Conservation (phyloP, 2,888 invertebrate genomes). For the Nephrotoma flavescens region DNA sequence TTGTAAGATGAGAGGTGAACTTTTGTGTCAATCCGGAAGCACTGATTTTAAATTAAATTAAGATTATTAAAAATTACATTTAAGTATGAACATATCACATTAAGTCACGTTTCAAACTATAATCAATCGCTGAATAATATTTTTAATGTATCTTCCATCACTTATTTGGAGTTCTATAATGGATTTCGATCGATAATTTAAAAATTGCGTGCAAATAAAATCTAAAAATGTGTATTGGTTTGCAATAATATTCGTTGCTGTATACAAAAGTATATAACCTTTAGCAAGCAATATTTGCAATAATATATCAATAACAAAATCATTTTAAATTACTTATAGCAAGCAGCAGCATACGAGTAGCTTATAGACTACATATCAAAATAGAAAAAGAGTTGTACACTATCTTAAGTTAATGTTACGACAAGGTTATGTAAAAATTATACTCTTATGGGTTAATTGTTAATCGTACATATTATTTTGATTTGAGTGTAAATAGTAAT, state of each 20-base stretch:
- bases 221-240: neutral
- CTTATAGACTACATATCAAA: neutral
- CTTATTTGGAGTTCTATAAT: neutral
- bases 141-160: neutral
- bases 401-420: neutral
- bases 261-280: neutral
- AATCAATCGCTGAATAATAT: neutral
- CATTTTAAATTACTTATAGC: neutral
- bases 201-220: neutral
- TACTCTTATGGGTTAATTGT: neutral
- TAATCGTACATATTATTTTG: neutral
- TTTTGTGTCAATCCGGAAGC: neutral
- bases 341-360: neutral
- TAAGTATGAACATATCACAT: neutral
- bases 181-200: neutral
- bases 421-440: neutral
- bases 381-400: neutral
- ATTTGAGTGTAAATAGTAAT: no score
- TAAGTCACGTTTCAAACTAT: neutral
- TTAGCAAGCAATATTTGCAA: neutral
- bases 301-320: neutral
- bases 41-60: neutral
- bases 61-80: neutral
- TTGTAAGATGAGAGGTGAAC: neutral
- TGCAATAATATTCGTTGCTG: neutral